Percentiles rank a stretch among this genome's conserved stretches.
phyloP scores from a whole-genome alignment of 2,888 invertebrate species.

The Catocala fraxini region DNA sequence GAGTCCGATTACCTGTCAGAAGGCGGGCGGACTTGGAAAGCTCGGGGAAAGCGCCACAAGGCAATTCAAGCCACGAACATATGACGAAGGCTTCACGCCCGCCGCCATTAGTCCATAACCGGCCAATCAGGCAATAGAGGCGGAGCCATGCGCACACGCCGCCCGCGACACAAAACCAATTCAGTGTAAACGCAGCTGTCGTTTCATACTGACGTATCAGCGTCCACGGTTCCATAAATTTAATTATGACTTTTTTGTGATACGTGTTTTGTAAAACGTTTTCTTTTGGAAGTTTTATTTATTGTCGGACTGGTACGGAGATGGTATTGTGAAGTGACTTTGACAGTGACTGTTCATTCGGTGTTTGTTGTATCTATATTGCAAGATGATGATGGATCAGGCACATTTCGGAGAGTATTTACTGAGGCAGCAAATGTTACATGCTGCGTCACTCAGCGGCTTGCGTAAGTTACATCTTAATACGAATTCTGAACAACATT shows the following conservation, averaged over 20 bases:
- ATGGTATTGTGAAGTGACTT: constrained; percentile 79
- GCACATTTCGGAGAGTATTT: constrained; percentile 83
- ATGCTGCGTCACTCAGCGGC: constrained; percentile 80
- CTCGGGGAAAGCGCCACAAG: constrained; percentile 66
- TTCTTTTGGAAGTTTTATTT: constrained; percentile 42
- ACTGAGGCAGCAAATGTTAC: constrained; percentile 84
- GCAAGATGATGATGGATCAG: constrained; percentile 85
- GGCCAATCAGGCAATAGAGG: constrained; percentile 72
- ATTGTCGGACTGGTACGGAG: constrained; percentile 51
- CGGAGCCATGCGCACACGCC: constrained; percentile 81
- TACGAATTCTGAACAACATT: neutral
- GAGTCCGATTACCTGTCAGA: constrained; percentile 74
- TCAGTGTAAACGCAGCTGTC: constrained; percentile 83
- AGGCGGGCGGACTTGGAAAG: constrained; percentile 75
- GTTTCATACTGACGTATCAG: constrained; percentile 68
- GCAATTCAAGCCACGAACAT: constrained; percentile 44
- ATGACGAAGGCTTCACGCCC: constrained; percentile 66
- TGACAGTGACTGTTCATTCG: constrained; percentile 53
- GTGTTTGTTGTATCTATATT: constrained; percentile 47
- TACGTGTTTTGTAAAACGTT: constrained; percentile 53
- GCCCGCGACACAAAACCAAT: constrained; percentile 63
- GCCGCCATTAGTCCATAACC: constrained; percentile 67
- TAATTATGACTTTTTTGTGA: constrained; percentile 77
- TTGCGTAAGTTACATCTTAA: constrained; percentile 72
- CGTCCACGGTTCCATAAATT: constrained; percentile 52